Percentiles rank a stretch among this genome's conserved stretches.
These are phyloP conservation scores for Drosophila paulistorum DNA, from an alignment of 1,140 invertebrate species.

Conservation along the genomic window DNA sequence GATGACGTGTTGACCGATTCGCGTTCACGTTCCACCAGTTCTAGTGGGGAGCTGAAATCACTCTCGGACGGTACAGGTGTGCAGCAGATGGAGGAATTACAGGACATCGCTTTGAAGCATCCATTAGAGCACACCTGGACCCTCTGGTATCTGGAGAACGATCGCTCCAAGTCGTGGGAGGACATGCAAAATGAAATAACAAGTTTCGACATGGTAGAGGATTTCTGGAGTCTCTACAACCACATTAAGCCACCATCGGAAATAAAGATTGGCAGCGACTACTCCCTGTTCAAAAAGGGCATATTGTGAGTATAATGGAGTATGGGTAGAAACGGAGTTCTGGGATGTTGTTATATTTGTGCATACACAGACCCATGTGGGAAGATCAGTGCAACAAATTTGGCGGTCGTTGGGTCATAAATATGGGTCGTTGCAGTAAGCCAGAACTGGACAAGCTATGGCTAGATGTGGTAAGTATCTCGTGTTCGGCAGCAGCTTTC, in stretches of 20 bases:
- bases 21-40: constrained; percentile 21
- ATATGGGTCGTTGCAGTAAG: constrained; percentile 93
- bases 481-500: constrained; percentile 18
- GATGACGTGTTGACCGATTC: constrained; percentile 36
- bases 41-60: constrained; percentile 31
- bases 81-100: constrained; percentile 9
- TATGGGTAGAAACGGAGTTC: no score
- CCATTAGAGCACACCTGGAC: constrained; percentile 98
- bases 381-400: constrained; percentile 94
- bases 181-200: constrained; percentile 92
- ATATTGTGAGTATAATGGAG: constrained; percentile 85
- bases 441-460: constrained; percentile 94
- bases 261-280: constrained; percentile 95
- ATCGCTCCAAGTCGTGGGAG: constrained; percentile 95
- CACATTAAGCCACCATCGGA: constrained; percentile 98
- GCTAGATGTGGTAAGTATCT: constrained; percentile 93
- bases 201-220: constrained; percentile 97
- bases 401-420: constrained; percentile 97
- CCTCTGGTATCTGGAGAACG: constrained; percentile 98
- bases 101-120: constrained; percentile 87
- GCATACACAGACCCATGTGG: constrained; percentile 93
- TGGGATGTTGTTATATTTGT: background rate
- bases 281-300: constrained; percentile 98
- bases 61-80: constrained; percentile 21
- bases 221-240: constrained; percentile 93